These are phyloP conservation scores for Mallotus villosus DNA, from an alignment of 2,797 vertebrate species.

Conservation along the genomic window DNA sequence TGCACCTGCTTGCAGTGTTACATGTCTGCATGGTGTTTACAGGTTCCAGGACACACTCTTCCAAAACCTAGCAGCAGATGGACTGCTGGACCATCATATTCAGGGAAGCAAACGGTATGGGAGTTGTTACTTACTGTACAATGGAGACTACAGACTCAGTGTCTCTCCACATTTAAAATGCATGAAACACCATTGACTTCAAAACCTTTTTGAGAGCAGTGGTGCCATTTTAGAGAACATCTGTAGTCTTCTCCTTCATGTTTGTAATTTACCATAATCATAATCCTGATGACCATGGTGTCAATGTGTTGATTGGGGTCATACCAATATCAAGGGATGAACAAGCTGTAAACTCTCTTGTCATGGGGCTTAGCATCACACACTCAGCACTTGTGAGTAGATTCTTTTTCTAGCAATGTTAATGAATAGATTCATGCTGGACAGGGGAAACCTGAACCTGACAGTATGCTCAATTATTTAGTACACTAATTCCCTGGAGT, in stretches of 20 bases:
- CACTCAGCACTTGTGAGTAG: constrained; percentile 28
- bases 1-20: neutral
- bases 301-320: neutral
- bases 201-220: neutral
- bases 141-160: neutral
- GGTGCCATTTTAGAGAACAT: neutral
- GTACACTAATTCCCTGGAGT: constrained; percentile 56
- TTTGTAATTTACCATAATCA: neutral
- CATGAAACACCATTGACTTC: neutral
- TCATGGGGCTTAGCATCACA: neutral
- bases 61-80: neutral
- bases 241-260: no score
- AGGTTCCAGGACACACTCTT: neutral
- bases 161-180: neutral
- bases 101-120: neutral
- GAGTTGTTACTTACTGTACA: neutral
- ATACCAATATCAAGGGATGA: neutral
- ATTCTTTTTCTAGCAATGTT: constrained; percentile 44
- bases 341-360: neutral
- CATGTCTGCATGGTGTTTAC: neutral
- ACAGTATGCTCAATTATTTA: constrained; percentile 61
- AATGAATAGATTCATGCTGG: constrained; percentile 65
- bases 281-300: neutral
- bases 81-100: neutral
- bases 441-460: constrained; percentile 51